Base-by-base conservation (phyloP, 30 jellyfish, hydroid and myxozoan genomes). In the Aurelia sp. region DNA sequence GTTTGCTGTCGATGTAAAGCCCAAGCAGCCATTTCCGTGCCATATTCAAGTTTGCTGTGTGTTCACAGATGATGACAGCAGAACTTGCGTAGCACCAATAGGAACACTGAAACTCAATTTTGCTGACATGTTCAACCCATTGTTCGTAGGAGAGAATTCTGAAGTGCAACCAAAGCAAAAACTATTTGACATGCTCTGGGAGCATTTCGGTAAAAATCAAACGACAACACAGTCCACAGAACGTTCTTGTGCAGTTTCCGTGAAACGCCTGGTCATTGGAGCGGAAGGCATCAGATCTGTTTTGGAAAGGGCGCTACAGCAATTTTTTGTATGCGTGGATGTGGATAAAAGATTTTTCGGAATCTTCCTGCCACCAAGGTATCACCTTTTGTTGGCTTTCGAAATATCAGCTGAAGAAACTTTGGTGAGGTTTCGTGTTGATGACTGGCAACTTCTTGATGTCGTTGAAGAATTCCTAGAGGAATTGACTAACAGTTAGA, bases 371-470 rank as follows among this genome's bases (percentile, higher is more conserved):
- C 84, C 97, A 2, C 97, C 97, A 7, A 19, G 50, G n/a, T 58
- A 57, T 40, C 82, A 63, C 50, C 48, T 89, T 35, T 60, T 89
- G 71, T 18, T 89, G 82, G 53, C 2, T 19, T 58, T 89, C 59
- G 65, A 22, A 40, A 47, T 81, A 19, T 61, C 88, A 11, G 31
- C 31, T 24, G 80, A 40, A 22, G 80, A 86, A 41, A 85, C 94
- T 17, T 13, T 78, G 38, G 93, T 73, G n/a, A 18, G 85, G 63
- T 66, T 89, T n/a, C 70, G 92, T 33, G 70, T 82, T 30, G 97
- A 89, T 75, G 77, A 89, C 62, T 89, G 90, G 88, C 51, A 66
- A 61, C 77, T 89, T 33, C 85, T 89, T 41, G 93, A 83, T 76
- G 20, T 70, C 17, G 78, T 81, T 3, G 97, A 82, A 16, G 80